Conservation (phyloP, 2,888 invertebrate genomes). For the Exocentrus adspersus region DNA sequence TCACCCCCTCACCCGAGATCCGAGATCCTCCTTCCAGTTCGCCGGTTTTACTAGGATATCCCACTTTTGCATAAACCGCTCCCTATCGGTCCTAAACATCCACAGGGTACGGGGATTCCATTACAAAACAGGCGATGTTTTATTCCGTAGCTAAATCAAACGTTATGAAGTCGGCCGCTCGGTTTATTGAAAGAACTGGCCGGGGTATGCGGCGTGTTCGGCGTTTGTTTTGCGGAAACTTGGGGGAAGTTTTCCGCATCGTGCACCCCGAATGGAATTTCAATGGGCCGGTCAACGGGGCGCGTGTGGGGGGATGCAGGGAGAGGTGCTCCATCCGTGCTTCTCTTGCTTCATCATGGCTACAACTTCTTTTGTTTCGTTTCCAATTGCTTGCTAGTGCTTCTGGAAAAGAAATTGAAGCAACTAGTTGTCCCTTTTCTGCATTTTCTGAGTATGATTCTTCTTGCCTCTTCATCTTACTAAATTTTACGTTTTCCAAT, state of each 20-base stretch:
- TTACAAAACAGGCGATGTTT: slow-evolving; percentile 32
- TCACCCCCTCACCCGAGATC: no score
- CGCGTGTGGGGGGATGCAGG: background rate
- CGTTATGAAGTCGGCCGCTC: slow-evolving; percentile 28
- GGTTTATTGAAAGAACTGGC: slow-evolving; percentile 29
- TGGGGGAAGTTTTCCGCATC: slow-evolving; percentile 10
- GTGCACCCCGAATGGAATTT: slow-evolving; percentile 3
- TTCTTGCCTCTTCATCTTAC: no score
- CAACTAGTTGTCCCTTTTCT: no score
- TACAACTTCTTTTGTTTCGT: no score
- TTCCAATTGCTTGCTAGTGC: no score
- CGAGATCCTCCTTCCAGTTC: slow-evolving; percentile 14
- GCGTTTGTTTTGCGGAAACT: slow-evolving; percentile 26
- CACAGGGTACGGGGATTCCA: slow-evolving; percentile 17
- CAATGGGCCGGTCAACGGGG: slow-evolving; percentile 7
- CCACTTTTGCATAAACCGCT: slow-evolving; percentile 16
- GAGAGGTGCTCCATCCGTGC: no score
- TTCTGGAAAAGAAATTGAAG: no score
- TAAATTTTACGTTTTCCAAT: no score
- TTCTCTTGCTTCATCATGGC: no score
- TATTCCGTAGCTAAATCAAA: slow-evolving; percentile 30
- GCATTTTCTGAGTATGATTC: no score
- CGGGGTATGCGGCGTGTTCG: slow-evolving; percentile 10
- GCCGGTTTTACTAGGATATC: slow-evolving; percentile 13
- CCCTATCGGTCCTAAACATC: slow-evolving; percentile 8